These are phyloP conservation scores for Falco cherrug DNA, from an alignment of 2,797 vertebrate genomes.

Conservation along the genomic window DNA sequence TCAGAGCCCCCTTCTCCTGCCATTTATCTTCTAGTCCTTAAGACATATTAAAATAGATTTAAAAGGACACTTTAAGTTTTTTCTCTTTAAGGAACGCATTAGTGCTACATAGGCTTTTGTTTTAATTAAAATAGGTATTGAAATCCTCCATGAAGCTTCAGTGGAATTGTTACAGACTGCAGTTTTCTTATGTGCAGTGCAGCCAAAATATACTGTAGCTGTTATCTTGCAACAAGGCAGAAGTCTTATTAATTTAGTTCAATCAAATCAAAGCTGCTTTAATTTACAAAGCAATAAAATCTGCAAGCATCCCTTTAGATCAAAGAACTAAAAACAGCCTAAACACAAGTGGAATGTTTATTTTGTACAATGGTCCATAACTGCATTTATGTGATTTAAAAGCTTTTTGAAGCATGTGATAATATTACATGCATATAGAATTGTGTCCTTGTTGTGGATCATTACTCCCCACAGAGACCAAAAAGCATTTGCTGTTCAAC, in stretches of 20 bases:
- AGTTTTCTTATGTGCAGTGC: conserved; percentile 68
- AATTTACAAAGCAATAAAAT: conserved; percentile 84
- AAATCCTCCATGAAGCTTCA: conserved; percentile 82
- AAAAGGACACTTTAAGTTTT: conserved; percentile 73
- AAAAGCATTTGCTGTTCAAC: conserved; percentile 83
- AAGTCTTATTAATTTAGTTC: conserved; percentile 84
- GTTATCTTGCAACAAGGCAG: conserved; percentile 75
- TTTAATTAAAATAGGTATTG: conserved; percentile 85
- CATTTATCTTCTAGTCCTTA: conserved; percentile 81
- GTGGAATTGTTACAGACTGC: conserved; percentile 74
- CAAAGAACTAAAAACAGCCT: conserved; percentile 80
- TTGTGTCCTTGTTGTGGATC: conserved; percentile 85
- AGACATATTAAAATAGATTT: conserved; percentile 82
- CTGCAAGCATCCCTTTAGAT: conserved; percentile 76
- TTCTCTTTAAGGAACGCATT: conserved; percentile 78
- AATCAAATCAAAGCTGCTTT: conserved; percentile 81
- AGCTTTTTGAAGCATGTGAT: conserved; percentile 84
- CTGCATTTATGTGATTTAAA: conserved; percentile 88
- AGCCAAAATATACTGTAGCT: conserved; percentile 68
- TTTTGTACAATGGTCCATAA: conserved; percentile 92
- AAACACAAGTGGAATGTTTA: conserved; percentile 88
- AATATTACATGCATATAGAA: conserved; percentile 87
- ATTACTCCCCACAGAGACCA: conserved; percentile 87
- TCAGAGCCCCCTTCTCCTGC: conserved; percentile 45
- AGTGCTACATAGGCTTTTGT: conserved; percentile 79